Evolutionary conservation across 2,888 invertebrate species (phyloP).

Genomic region (Andrena bicolor): DNA sequence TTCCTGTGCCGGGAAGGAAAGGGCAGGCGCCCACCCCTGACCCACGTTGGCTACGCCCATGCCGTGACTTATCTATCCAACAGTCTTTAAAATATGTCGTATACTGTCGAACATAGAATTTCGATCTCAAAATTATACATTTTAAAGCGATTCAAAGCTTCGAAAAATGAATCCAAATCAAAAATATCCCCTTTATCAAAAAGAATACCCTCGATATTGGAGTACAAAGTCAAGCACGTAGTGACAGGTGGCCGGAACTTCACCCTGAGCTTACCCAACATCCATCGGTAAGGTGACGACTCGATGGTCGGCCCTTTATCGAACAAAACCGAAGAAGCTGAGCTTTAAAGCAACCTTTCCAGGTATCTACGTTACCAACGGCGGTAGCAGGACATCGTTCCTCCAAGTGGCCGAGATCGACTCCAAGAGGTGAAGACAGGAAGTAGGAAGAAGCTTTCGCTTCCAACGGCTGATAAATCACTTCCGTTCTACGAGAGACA

Average conservation of each 20-base stretch:
- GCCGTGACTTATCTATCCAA: too few relatives aligned
- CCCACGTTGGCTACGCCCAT: too few relatives aligned
- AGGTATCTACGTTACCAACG: slow-evolving; percentile 67
- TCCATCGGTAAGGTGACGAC: slow-evolving; percentile 60
- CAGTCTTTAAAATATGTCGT: too few relatives aligned
- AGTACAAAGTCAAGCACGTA: background rate
- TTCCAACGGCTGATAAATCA: slow-evolving; percentile 61
- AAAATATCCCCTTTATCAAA: background rate
- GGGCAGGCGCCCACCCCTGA: too few relatives aligned
- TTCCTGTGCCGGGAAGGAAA: too few relatives aligned
- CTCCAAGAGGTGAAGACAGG: background rate
- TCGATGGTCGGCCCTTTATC: slow-evolving; percentile 18
- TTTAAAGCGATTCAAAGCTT: background rate
- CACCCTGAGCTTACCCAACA: background rate
- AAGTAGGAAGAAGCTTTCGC: background rate
- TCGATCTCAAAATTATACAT: background rate
- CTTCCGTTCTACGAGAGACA: background rate
- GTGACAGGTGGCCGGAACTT: slow-evolving; percentile 38
- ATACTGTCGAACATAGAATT: too few relatives aligned
- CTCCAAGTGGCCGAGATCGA: background rate
- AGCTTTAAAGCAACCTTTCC: background rate
- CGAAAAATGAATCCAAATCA: background rate
- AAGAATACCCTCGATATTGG: background rate
- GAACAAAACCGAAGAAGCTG: slow-evolving; percentile 31
- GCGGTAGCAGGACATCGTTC: slow-evolving; percentile 21